Evolutionary conservation across 1,140 invertebrate species (phyloP), one percentile per base, ranked within the genome.

Genomic region (Nebria ingens): DNA sequence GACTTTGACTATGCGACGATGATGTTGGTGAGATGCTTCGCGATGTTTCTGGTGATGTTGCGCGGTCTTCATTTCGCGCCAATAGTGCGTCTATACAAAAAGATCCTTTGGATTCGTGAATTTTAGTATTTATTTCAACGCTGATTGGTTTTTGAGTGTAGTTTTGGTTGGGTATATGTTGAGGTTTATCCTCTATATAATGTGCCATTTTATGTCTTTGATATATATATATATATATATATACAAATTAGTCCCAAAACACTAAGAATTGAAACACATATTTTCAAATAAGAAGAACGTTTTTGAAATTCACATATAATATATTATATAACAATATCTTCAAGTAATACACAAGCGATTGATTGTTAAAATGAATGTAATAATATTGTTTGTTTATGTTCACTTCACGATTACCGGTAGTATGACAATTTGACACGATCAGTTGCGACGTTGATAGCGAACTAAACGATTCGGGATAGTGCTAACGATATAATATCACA

Each of bases 31-130:
- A 68, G 13, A 64, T 64, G 53, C 67, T 69, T 40, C 67, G 56
- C 1, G 67, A 66, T 19, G 63, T 65, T 21, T 64, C 67, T 17
- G 68, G 68, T 53, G 62, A 62, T 11, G 58, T 55, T n/a, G 64
- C 56, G 19, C 65, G 51, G 9, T 65, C 64, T 11, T 65, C 55
- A 50, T 52, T 60, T 19, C 67, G 55, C 21, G 69, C 80, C 12
- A 85, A 62, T n/a, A 85, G 64, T 0, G 82, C 81, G 51, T 84
- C 82, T 53, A 85, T 85, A 62, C 81, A 84, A 62, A 85, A 85
- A 0, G 81, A 83, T 6, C 63, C 62, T 58, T 71, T 70, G 25
- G 61, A 63, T 53, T 70, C 66, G 49, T 66, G 65, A 9, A 69
- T 59, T 59, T 70, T 69, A 6, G 66, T 71, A 42, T 67, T 63